Evolutionary conservation across 2,113 vertebrate species (phyloP).

Genomic region (Podiceps cristatus): DNA sequence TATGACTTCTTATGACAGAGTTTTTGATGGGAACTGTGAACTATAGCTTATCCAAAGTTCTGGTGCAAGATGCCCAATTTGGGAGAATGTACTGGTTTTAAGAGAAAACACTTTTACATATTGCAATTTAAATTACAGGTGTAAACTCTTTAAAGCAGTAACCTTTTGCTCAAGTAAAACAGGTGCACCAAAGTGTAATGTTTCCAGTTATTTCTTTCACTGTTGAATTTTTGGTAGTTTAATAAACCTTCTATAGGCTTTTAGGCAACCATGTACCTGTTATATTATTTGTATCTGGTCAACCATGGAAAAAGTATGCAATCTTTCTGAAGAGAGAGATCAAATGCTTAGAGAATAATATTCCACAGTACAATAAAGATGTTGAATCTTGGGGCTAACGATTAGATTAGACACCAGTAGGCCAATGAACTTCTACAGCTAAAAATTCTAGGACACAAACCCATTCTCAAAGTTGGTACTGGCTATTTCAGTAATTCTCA

Average conservation of each 20-base stretch:
- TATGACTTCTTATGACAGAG: not conserved
- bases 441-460: not conserved
- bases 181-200: not conserved
- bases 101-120: not conserved
- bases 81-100: not conserved
- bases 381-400: not conserved
- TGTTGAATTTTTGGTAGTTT: not conserved
- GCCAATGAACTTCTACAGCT: not conserved
- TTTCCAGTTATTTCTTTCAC: not conserved
- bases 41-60: not conserved
- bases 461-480: not conserved
- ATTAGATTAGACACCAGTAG: not conserved
- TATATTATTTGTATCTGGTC: not conserved
- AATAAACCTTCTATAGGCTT: not conserved
- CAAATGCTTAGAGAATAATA: not conserved
- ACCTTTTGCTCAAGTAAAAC: conserved; percentile 30
- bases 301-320: not conserved
- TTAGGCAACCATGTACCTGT: not conserved
- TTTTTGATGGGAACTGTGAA: conserved; percentile 23
- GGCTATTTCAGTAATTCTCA: not conserved
- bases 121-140: not conserved
- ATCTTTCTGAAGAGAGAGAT: not conserved
- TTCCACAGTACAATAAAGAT: rapidly evolving
- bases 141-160: conserved; percentile 3
- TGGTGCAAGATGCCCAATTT: not conserved